Conservation (phyloP, 2,797 vertebrate genomes). For the Echiichthys vipera region DNA sequence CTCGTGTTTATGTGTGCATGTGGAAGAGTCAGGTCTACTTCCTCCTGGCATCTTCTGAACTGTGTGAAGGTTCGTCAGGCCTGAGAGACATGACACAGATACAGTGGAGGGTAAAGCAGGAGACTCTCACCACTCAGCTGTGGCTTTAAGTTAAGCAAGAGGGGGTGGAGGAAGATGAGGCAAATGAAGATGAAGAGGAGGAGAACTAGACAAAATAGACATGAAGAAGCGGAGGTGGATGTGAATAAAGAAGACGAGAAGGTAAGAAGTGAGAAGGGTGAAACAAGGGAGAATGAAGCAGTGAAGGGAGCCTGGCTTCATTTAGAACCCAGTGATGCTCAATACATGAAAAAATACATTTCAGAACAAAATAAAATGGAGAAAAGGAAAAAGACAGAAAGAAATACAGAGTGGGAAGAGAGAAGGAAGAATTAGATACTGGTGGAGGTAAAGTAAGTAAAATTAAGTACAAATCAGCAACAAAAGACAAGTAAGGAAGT, state of each 20-base stretch:
- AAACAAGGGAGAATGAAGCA: background rate
- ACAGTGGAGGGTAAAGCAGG: slow-evolving; percentile 26
- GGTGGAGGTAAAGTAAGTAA: no score
- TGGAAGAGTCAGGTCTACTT: slow-evolving; percentile 16
- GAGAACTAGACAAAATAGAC: slow-evolving; percentile 16
- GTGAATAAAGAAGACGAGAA: background rate
- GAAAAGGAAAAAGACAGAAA: background rate
- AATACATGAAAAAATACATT: background rate
- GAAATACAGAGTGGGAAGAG: background rate
- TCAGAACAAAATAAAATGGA: background rate
- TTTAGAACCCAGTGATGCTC: background rate
- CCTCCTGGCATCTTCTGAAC: slow-evolving; percentile 41
- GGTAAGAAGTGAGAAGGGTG: background rate
- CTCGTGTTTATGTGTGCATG: background rate
- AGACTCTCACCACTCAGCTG: slow-evolving; percentile 7
- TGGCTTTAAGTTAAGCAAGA: slow-evolving; percentile 21
- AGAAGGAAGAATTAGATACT: background rate
- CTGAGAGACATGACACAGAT: slow-evolving; percentile 57
- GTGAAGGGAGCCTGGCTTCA: background rate
- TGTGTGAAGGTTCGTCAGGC: slow-evolving; percentile 51
- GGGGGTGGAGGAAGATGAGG: slow-evolving; percentile 19
- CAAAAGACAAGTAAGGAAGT: background rate
- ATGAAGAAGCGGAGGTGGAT: slow-evolving; percentile 3
- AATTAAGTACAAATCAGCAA: background rate
- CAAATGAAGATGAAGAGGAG: slow-evolving; percentile 23